Conservation (phyloP, 1,140 invertebrate species). For the Drosophila bocki region DNA sequence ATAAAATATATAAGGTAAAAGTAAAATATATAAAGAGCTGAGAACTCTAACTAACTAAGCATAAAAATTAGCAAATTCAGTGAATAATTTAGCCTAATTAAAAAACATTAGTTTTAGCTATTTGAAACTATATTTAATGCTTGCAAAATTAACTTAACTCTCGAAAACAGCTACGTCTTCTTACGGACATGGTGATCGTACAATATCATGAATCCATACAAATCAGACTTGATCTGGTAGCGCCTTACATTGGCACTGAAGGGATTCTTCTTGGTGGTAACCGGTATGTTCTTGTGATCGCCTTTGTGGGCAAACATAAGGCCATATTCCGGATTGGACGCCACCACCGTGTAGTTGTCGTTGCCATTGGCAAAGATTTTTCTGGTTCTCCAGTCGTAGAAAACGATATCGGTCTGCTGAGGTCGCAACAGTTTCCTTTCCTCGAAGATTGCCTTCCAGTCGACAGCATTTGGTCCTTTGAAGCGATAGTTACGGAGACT, state of each 20-base stretch:
- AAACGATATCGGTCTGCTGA: slow-evolving; percentile 54
- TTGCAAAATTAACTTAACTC: neutral
- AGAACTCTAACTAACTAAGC: neutral
- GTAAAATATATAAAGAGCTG: neutral
- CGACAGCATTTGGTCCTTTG: slow-evolving; percentile 28
- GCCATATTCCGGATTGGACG: slow-evolving; percentile 47
- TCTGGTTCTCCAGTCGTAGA: slow-evolving; percentile 53
- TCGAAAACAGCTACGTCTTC: slow-evolving; percentile 9
- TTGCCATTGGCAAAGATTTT: slow-evolving; percentile 41
- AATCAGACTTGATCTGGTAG: slow-evolving; percentile 12
- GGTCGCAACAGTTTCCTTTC: slow-evolving; percentile 35
- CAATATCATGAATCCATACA: slow-evolving; percentile 37
- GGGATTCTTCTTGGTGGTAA: slow-evolving; percentile 20
- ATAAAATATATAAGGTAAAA: neutral
- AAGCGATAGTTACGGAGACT: slow-evolving; percentile 47
- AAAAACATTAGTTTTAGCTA: neutral
- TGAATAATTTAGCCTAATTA: no score
- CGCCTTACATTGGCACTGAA: slow-evolving; percentile 35
- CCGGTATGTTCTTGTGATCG: slow-evolving; percentile 64
- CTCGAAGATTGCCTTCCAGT: slow-evolving; percentile 63
- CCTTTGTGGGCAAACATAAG: slow-evolving; percentile 64
- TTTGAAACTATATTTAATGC: neutral
- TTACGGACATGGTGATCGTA: slow-evolving; percentile 52
- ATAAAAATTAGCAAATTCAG: neutral
- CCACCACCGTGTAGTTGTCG: slow-evolving; percentile 57